Conservation (phyloP, 2,797 vertebrate species). For the Acipenser transmontanus region DNA sequence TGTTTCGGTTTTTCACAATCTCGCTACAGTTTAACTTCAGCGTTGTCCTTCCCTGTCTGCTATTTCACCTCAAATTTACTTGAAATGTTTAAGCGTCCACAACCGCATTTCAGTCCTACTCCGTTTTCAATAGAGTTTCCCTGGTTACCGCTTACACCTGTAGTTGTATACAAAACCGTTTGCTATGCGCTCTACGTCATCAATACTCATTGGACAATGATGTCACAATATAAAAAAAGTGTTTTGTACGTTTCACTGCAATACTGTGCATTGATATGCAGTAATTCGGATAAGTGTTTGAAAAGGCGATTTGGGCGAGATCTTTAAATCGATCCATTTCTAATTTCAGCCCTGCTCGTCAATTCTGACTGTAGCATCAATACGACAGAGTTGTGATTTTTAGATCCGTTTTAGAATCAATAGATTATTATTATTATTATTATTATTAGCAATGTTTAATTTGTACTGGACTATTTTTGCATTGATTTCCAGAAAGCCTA, state of each 20-base stretch:
- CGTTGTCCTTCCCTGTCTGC: not conserved
- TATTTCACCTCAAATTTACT: not conserved
- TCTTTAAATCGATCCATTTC: not conserved
- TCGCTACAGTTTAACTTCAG: not conserved
- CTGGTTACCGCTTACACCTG: not conserved
- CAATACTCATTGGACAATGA: not conserved
- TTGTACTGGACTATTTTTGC: no score
- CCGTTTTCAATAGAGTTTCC: no score
- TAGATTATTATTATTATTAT: not conserved
- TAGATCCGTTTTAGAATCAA: constrained; percentile 6
- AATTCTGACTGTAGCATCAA: no score
- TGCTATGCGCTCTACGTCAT: constrained; percentile 11
- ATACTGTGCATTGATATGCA: no score
- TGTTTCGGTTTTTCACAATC: not conserved
- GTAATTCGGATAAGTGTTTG: no score
- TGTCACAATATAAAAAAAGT: constrained; percentile 3
- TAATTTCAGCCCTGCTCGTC: no score
- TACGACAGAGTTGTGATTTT: no score
- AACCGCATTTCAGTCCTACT: not conserved
- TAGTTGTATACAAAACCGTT: constrained; percentile 25
- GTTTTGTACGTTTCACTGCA: constrained; percentile 8
- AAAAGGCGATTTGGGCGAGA: no score
- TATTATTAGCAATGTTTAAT: no score
- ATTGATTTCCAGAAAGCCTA: no score
- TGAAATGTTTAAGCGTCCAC: not conserved